Percentiles rank a stretch among this genome's conserved stretches.
Conservation (phyloP, 2,888 invertebrate species). For the Lasioglossum oenotherae region DNA sequence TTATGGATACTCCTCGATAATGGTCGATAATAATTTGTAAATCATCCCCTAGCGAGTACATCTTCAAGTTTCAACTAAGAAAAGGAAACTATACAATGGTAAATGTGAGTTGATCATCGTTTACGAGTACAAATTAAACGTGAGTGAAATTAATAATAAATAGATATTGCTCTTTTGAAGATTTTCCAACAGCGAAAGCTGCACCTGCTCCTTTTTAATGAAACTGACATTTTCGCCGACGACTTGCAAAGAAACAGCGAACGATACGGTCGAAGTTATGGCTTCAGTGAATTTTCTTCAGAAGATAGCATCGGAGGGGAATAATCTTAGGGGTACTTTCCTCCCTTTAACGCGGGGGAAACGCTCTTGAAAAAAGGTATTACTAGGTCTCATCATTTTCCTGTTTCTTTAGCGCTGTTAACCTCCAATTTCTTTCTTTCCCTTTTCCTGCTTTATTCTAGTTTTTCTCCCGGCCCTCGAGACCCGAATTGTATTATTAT, state of each 20-base stretch:
- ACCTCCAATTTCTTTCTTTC: neutral
- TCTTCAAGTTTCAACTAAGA: no score
- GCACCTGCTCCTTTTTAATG: neutral
- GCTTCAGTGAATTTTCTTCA: neutral
- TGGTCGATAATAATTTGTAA: no score
- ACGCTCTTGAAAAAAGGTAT: neutral
- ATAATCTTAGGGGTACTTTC: neutral
- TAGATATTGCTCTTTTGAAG: neutral
- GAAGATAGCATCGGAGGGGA: conserved; percentile 6
- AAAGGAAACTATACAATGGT: no score
- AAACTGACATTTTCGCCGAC: neutral
- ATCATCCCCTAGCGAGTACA: no score
- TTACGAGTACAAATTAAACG: no score
- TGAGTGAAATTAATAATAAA: neutral
- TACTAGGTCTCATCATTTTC: neutral
- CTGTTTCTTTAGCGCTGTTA: neutral
- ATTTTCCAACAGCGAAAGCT: neutral
- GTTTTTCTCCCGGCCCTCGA: neutral
- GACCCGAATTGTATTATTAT: neutral
- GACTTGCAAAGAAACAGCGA: neutral
- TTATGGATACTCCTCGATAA: no score
- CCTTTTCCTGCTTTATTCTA: neutral
- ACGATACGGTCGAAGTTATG: neutral
- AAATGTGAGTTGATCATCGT: no score
- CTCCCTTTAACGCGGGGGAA: neutral